Evolutionary conservation across 2,797 vertebrate species (phyloP).

Genomic region (Taenioides sp.): DNA sequence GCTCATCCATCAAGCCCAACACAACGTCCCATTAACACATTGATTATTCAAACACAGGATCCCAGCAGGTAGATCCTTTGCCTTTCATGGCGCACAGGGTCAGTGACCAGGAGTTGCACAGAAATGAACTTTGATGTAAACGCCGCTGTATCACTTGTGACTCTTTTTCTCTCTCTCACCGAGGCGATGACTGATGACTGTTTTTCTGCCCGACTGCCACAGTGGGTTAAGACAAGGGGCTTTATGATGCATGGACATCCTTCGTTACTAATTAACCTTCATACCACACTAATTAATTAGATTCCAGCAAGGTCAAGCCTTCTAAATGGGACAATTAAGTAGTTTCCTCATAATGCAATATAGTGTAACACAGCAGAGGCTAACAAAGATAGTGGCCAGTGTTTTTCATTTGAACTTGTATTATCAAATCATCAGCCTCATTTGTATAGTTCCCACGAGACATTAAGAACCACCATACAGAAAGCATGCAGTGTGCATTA

Average conservation of each 20-base stretch:
- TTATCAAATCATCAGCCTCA: conserved; percentile 11
- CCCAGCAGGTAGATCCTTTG: conserved; percentile 49
- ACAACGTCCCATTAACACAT: conserved; percentile 49
- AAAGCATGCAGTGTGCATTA: neutral
- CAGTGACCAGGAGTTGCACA: conserved; percentile 47
- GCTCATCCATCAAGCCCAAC: conserved; percentile 50
- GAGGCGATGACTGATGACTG: conserved; percentile 63
- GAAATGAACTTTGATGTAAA: conserved; percentile 54
- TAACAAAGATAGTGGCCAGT: conserved; percentile 38
- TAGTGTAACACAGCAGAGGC: conserved; percentile 43
- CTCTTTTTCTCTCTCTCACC: conserved; percentile 35
- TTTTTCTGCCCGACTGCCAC: conserved; percentile 74
- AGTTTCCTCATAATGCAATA: conserved; percentile 45
- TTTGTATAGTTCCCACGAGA: conserved; percentile 3
- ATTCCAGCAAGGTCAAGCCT: conserved; percentile 79
- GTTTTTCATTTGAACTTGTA: conserved; percentile 15
- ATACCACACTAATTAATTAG: conserved; percentile 81
- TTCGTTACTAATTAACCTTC: conserved; percentile 83
- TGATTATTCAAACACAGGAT: conserved; percentile 55
- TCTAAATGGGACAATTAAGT: conserved; percentile 78
- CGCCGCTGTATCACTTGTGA: conserved; percentile 48
- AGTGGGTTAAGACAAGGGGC: conserved; percentile 74
- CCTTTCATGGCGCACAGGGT: conserved; percentile 48
- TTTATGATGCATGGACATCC: conserved; percentile 81
- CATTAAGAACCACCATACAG: neutral